These are phyloP conservation scores for Ornithorhynchus anatinus DNA, from an alignment of 2,113 vertebrate genomes.

Conservation along the genomic window DNA sequence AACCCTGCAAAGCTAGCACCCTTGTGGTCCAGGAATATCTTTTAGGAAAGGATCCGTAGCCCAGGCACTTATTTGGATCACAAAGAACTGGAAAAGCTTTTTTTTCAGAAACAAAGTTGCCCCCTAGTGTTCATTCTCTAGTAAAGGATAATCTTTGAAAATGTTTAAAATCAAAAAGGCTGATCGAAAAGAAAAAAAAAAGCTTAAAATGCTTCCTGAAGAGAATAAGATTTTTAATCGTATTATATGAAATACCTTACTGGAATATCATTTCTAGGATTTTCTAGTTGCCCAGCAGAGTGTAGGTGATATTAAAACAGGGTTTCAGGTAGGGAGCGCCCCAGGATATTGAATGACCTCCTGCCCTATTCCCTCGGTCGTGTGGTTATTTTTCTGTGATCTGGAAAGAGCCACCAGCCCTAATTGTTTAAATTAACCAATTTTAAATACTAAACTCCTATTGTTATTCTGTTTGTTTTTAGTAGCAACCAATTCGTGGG, in stretches of 20 bases:
- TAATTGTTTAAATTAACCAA: neutral
- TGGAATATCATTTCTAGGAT: neutral
- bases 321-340: neutral
- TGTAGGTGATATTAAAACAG: neutral
- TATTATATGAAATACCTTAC: conserved; percentile 12
- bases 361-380: neutral
- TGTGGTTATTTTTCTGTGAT: neutral
- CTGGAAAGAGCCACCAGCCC: neutral
- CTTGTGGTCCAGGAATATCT: neutral
- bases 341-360: neutral
- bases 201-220: neutral
- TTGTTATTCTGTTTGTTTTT: neutral
- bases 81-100: neutral
- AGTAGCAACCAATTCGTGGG: no score
- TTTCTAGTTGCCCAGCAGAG: neutral
- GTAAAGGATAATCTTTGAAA: conserved; percentile 14
- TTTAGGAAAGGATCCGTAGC: neutral
- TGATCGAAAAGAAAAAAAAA: neutral
- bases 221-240: neutral
- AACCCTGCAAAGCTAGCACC: neutral
- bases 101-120: conserved; percentile 47
- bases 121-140: conserved; percentile 42
- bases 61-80: neutral
- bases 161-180: neutral
- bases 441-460: neutral